Conservation (phyloP, 2,888 invertebrate genomes). For the Nymphalis polychloros region DNA sequence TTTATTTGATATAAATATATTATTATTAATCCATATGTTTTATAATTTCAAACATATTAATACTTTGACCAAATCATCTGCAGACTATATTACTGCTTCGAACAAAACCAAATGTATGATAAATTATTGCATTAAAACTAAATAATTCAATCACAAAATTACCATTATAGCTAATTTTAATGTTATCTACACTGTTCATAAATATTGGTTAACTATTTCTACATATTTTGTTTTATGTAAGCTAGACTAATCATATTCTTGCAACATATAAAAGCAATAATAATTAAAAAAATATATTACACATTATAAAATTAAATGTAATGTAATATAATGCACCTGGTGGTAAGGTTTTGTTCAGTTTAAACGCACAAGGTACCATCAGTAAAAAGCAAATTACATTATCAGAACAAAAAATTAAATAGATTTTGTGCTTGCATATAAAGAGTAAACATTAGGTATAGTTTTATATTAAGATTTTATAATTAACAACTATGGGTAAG, state of each 20-base stretch:
- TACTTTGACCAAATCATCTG: too few relatives aligned
- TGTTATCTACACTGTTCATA: too few relatives aligned
- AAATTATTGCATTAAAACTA: too few relatives aligned
- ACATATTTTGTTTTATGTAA: background rate
- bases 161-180: too few relatives aligned
- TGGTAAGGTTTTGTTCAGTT: background rate
- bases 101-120: too few relatives aligned
- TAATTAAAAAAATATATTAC: background rate
- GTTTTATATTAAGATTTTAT: background rate
- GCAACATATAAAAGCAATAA: conserved; percentile 1
- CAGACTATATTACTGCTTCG: too few relatives aligned
- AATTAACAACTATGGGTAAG: conserved; percentile 8
- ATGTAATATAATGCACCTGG: background rate
- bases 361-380: too few relatives aligned
- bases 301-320: background rate
- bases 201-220: background rate
- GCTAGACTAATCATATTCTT: conserved; percentile 1
- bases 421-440: background rate
- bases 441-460: conserved; percentile 2
- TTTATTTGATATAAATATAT: too few relatives aligned
- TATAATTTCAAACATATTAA: too few relatives aligned
- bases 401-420: background rate
- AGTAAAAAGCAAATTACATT: too few relatives aligned
- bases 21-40: too few relatives aligned
- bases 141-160: too few relatives aligned